Base-by-base conservation (phyloP, 2,797 vertebrate species). In the Bucorvus abyssinicus region DNA sequence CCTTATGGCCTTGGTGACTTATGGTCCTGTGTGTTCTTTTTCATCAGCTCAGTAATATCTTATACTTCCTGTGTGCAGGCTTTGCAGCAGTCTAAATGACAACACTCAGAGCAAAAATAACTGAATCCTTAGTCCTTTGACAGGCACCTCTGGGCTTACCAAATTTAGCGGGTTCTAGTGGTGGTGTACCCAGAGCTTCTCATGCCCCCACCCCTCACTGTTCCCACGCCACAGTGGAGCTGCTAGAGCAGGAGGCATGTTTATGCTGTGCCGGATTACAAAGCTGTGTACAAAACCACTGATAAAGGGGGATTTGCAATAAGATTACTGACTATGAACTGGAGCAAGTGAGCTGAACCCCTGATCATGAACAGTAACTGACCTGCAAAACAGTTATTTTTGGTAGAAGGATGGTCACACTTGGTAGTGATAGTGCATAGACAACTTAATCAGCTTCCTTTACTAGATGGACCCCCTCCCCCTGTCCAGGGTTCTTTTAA, bases 121-220 rank as follows among this genome's bases (percentile, higher is more conserved):
- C 10, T 17, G 36, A 85, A 49, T 60, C 22, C 19, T 22, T 56
- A 40, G 7, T 68, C 36, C 24, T 74, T 60, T 78, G 36, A 24
- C 22, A 38, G 32, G 19, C 4, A 22, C 3, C 44, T 29, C 19
- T 59, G 40, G 6, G 27, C 49, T 81, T 71, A 27, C 26, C 4
- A 65, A 13, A 59, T 47, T 50, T 68, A 64, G 5, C 10, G 4
- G 7, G 16, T 81, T 75, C 30, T 63, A 6, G 6, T 38, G 52
- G 8, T n/a, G 18, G 34, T 50, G 47, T 57, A 23, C 13, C 32
- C 40, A 40, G 38, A 55, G 9, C 9, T 59, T 78, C 57, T 74
- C 1, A 0, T 21, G 9, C 12, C 6, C 10, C 4, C 4, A 0
- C 2, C 34, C 59, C 6, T 55, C 22, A 16, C 32, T 36, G 12